Evolutionary conservation across 2,888 invertebrate genomes (phyloP).

Genomic region (Chalcis sispes): DNA sequence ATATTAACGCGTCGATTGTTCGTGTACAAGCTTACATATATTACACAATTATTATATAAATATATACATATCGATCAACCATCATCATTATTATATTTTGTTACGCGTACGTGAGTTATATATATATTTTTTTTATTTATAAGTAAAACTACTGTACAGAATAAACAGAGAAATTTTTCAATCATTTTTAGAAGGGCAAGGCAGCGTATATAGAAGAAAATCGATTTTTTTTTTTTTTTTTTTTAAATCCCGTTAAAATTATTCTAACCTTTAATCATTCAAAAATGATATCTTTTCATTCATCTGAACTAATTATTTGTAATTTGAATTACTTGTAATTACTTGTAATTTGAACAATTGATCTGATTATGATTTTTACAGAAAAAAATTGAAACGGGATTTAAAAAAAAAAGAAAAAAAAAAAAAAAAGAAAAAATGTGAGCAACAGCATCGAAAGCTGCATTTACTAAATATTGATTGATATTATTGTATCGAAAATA

Average conservation of each 20-base stretch:
- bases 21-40: constrained; percentile 22
- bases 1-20: not conserved
- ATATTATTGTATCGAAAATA: constrained; percentile 45
- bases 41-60: not conserved
- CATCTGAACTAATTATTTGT: no score
- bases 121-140: constrained; percentile 44
- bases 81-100: constrained; percentile 23
- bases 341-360: no score
- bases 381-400: constrained; percentile 3
- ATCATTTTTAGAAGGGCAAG: constrained; percentile 8
- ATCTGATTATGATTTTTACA: not conserved
- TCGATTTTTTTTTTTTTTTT: not conserved
- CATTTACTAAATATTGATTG: constrained; percentile 62
- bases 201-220: constrained; percentile 26
- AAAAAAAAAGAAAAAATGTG: no score
- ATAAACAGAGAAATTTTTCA: constrained; percentile 2
- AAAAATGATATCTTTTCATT: no score
- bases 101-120: constrained; percentile 37
- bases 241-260: constrained; percentile 11
- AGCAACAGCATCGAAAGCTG: constrained; percentile 60
- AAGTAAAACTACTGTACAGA: constrained; percentile 42
- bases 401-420: no score
- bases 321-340: no score
- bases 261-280: no score
- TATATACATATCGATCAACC: constrained; percentile 10